Conservation (phyloP, 1,140 invertebrate species). For the Gryon sp. region DNA sequence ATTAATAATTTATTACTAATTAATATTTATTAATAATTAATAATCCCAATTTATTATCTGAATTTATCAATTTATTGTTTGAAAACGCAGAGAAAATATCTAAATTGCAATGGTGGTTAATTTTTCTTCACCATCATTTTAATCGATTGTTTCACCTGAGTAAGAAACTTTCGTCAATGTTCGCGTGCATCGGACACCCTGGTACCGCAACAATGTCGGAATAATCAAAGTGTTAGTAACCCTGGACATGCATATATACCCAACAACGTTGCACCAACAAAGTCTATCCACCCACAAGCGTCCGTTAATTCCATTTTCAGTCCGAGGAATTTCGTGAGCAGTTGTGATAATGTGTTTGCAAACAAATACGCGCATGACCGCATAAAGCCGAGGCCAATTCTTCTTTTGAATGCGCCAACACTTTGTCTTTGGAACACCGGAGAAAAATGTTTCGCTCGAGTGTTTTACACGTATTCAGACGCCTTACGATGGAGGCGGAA, state of each 20-base stretch:
- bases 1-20: too few species aligned
- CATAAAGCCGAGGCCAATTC: not conserved
- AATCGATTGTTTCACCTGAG: too few species aligned
- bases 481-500: too few species aligned
- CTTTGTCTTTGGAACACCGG: not conserved
- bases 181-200: constrained; percentile 54
- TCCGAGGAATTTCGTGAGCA: constrained; percentile 53
- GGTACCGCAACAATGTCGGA: constrained; percentile 50
- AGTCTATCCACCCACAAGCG: constrained; percentile 54
- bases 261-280: constrained; percentile 43
- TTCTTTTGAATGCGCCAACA: not conserved
- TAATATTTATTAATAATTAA: too few species aligned
- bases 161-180: constrained; percentile 42
- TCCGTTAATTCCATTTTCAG: constrained; percentile 57
- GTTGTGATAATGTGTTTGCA: constrained; percentile 48
- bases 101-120: too few species aligned
- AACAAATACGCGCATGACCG: constrained; percentile 33
- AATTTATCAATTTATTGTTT: too few species aligned
- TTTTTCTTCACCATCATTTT: too few species aligned
- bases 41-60: too few species aligned
- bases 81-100: too few species aligned
- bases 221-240: constrained; percentile 49
- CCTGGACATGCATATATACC: constrained; percentile 39
- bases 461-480: constrained; percentile 26
- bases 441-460: constrained; percentile 7